These are phyloP conservation scores for Nestor notabilis DNA, from an alignment of 2,113 vertebrate genomes.

Conservation along the genomic window DNA sequence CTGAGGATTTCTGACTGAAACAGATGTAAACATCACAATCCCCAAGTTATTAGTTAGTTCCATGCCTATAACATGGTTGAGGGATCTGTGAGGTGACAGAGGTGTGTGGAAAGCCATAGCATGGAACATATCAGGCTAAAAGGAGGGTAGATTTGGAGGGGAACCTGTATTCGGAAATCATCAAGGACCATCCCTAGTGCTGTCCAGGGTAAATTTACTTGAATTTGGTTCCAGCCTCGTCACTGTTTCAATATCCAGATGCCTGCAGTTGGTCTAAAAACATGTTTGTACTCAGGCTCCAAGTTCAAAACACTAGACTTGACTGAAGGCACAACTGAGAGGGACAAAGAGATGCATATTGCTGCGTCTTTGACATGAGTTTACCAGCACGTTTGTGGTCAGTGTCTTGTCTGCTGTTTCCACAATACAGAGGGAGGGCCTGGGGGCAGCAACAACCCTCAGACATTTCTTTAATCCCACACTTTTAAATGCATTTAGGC, in stretches of 20 bases:
- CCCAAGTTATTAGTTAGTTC: not conserved
- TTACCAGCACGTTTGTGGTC: not conserved
- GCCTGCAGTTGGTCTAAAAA: not conserved
- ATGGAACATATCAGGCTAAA: not conserved
- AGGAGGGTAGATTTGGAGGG: not conserved
- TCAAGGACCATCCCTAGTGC: not conserved
- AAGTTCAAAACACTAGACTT: not conserved
- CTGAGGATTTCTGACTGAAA: not conserved
- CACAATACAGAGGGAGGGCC: not conserved
- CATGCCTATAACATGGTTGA: accelerated
- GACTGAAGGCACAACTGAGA: not conserved
- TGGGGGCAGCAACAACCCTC: not conserved
- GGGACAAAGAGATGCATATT: not conserved
- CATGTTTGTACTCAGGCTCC: not conserved
- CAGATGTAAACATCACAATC: not conserved
- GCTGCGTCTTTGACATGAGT: not conserved
- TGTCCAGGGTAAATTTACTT: not conserved
- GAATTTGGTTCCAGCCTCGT: not conserved
- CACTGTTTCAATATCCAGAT: not conserved
- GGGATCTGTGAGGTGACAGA: not conserved
- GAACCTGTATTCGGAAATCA: not conserved
- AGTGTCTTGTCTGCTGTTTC: not conserved
- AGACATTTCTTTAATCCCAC: not conserved
- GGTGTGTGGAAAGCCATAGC: not conserved
- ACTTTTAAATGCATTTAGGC: not conserved